These are phyloP conservation scores for Cryptosula pallasiana DNA, from an alignment of 2,888 invertebrate genomes.

Conservation along the genomic window DNA sequence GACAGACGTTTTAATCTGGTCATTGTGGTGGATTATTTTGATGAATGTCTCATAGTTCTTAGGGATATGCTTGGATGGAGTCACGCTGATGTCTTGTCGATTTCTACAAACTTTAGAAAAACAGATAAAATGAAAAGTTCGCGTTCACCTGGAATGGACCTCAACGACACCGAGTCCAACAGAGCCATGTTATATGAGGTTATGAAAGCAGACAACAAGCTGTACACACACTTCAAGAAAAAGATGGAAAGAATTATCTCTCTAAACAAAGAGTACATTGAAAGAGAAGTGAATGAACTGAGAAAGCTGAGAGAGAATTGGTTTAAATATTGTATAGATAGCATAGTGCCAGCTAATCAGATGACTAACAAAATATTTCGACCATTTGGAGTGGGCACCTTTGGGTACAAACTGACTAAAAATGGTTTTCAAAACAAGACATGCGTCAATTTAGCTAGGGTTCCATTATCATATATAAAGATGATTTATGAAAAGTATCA, in stretches of 20 bases:
- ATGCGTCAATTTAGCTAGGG: background rate
- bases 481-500: background rate
- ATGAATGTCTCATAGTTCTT: slow-evolving; percentile 9
- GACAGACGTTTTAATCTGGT: slow-evolving; percentile 11
- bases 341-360: background rate
- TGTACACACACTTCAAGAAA: slow-evolving; percentile 3
- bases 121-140: background rate
- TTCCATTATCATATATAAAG: background rate
- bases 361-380: background rate
- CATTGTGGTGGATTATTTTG: slow-evolving; percentile 14
- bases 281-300: background rate
- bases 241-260: background rate
- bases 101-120: background rate
- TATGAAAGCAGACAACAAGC: background rate
- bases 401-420: background rate
- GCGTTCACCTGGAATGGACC: background rate
- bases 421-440: background rate
- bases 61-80: slow-evolving; percentile 7
- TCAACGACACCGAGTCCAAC: background rate
- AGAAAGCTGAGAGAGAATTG: background rate
- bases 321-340: background rate
- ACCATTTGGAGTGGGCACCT: background rate
- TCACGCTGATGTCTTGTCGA: background rate
- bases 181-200: background rate
- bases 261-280: background rate